Percentiles rank a stretch among this genome's conserved stretches.
phyloP scores from a whole-genome alignment of 1,140 invertebrate species.

The Drosophila miranda region DNA sequence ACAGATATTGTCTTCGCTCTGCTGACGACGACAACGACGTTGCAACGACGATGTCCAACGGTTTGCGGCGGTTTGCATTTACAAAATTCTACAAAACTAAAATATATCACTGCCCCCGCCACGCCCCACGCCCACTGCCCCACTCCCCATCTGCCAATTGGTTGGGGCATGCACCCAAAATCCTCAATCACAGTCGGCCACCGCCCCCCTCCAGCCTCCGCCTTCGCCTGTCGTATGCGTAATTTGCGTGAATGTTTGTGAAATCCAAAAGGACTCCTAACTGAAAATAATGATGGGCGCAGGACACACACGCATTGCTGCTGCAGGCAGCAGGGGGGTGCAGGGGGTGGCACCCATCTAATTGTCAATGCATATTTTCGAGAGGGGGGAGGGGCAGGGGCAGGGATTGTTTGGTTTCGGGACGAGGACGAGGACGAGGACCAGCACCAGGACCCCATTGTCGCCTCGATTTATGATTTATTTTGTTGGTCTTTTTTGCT shows the following conservation, averaged over 20 bases:
- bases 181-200: too few species aligned
- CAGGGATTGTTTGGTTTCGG: constrained; percentile 38
- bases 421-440: too few species aligned
- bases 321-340: too few species aligned
- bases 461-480: constrained; percentile 73
- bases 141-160: too few species aligned
- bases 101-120: constrained; percentile 51
- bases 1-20: constrained; percentile 68
- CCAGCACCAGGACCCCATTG: constrained; percentile 32
- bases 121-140: too few species aligned
- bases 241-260: constrained; percentile 54
- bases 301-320: constrained; percentile 9
- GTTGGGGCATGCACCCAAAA: too few species aligned
- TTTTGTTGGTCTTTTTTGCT: constrained; percentile 43
- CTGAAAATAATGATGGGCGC: constrained; percentile 74
- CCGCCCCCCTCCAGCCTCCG: background rate
- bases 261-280: constrained; percentile 67
- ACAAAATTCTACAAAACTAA: constrained; percentile 71
- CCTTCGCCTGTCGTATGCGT: constrained; percentile 27
- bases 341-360: constrained; percentile 41
- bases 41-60: constrained; percentile 18
- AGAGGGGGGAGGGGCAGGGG: background rate
- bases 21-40: constrained; percentile 40
- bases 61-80: constrained; percentile 31
- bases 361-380: constrained; percentile 75